Conservation (phyloP, 35 echinoderm and acorn worm genomes). For the Stichopus chloronotus region DNA sequence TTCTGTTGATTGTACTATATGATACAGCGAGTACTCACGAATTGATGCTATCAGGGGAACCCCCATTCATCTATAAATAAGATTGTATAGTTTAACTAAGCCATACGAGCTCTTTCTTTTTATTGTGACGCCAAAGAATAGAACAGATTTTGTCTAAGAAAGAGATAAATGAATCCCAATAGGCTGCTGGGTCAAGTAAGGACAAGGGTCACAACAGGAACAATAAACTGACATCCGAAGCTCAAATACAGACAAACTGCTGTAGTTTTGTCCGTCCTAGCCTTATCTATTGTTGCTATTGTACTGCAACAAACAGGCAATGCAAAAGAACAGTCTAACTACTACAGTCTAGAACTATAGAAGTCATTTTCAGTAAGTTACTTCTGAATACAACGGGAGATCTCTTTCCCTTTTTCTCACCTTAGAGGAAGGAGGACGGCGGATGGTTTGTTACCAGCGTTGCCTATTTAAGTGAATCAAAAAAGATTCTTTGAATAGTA, state of each 20-base stretch:
- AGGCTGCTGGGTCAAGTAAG: neutral
- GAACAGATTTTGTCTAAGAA: neutral
- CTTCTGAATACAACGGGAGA: too few relatives aligned
- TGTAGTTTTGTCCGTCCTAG: slow-evolving; percentile 15
- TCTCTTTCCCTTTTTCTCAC: too few relatives aligned
- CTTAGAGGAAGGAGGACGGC: too few relatives aligned
- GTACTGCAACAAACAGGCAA: neutral
- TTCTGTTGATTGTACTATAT: too few relatives aligned
- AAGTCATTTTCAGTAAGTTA: too few relatives aligned
- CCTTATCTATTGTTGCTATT: slow-evolving; percentile 28
- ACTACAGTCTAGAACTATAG: too few relatives aligned
- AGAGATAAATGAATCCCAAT: slow-evolving; percentile 3
- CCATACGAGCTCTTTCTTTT: neutral
- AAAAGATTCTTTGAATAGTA: too few relatives aligned
- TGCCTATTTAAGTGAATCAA: too few relatives aligned
- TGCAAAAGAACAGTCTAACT: neutral
- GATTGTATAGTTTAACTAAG: neutral
- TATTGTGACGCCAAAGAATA: neutral
- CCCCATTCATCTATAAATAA: slow-evolving; percentile 1
- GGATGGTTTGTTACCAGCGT: too few relatives aligned
- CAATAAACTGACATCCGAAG: slow-evolving; percentile 31
- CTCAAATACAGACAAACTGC: slow-evolving; percentile 2
- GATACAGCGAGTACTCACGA: too few relatives aligned
- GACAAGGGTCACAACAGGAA: neutral
- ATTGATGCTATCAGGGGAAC: neutral